A percentile compares a stretch with the other conserved stretches of the same genome.
phyloP scores from a whole-genome alignment of 2,888 invertebrate species.

The Cheiracanthium punctorium region DNA sequence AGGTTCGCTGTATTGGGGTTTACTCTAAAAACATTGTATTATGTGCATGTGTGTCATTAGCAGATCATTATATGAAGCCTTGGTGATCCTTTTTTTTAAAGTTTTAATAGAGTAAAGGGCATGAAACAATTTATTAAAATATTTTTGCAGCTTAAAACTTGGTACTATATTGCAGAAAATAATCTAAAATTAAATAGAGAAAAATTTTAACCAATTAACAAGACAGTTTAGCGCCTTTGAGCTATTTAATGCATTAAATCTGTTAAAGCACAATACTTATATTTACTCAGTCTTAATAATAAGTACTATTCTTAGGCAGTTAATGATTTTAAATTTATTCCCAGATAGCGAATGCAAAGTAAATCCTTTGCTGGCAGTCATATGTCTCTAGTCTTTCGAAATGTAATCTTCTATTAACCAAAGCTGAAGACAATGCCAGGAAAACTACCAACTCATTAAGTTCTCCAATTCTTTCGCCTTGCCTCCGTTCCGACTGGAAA shows the following conservation, averaged over 20 bases:
- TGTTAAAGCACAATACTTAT: background rate
- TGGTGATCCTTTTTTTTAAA: too few relatives aligned
- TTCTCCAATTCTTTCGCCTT: slow-evolving; percentile 24
- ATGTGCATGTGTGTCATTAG: too few relatives aligned
- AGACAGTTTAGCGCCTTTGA: background rate
- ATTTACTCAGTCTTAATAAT: background rate
- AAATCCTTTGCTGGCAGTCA: background rate
- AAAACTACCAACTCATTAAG: slow-evolving; percentile 20
- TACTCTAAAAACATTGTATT: too few relatives aligned
- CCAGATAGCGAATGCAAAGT: background rate
- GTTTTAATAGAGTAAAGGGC: too few relatives aligned
- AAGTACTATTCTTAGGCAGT: background rate
- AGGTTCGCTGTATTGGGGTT: too few relatives aligned
- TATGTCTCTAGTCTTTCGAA: slow-evolving; percentile 1
- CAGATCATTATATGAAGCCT: too few relatives aligned
- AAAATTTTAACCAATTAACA: too few relatives aligned
- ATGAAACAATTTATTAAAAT: too few relatives aligned
- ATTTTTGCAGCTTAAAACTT: too few relatives aligned
- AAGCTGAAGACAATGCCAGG: slow-evolving; percentile 11
- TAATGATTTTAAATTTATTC: slow-evolving; percentile 9
- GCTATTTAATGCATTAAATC: background rate
- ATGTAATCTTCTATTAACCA: slow-evolving; percentile 8
- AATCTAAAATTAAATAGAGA: too few relatives aligned
- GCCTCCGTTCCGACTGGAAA: slow-evolving; percentile 1
- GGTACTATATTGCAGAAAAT: too few relatives aligned